Percentiles rank a stretch among this genome's conserved stretches.
phyloP scores from a whole-genome alignment of 2,888 invertebrate genomes.

The Timandra comae region DNA sequence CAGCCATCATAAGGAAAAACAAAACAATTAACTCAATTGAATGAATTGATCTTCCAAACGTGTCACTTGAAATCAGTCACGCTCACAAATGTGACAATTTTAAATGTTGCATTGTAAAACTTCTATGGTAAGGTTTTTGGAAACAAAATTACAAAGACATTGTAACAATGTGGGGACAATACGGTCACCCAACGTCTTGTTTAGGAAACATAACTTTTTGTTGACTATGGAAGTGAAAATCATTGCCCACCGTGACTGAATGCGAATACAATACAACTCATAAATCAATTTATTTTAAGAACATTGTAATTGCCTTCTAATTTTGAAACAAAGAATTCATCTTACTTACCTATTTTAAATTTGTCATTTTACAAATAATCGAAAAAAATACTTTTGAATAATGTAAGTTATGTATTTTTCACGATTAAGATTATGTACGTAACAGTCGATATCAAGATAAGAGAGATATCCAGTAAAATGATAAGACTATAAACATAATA shows the following conservation, averaged over 20 bases:
- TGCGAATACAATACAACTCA: constrained; percentile 8
- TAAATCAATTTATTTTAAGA: background rate
- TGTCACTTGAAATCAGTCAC: constrained; percentile 48
- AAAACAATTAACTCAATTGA: constrained; percentile 32
- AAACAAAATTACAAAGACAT: constrained; percentile 26
- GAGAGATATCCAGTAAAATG: too few species aligned
- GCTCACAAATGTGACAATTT: constrained; percentile 19
- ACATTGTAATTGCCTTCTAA: too few species aligned
- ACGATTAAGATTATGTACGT: too few species aligned
- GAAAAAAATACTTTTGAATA: background rate
- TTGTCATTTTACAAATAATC: background rate
- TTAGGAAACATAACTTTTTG: constrained; percentile 54
- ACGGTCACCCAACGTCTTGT: constrained; percentile 57
- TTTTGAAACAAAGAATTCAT: too few species aligned
- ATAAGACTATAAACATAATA: too few species aligned
- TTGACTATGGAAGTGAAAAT: constrained; percentile 42
- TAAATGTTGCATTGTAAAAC: constrained; percentile 33
- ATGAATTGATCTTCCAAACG: constrained; percentile 32
- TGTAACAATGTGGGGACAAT: constrained; percentile 38
- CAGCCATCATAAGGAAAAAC: constrained; percentile 15
- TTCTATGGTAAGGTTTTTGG: constrained; percentile 28
- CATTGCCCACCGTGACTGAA: constrained; percentile 57
- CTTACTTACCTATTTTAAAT: too few species aligned
- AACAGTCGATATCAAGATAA: too few species aligned
- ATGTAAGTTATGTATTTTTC: too few species aligned